Base-by-base conservation (phyloP, 1,140 invertebrate genomes). In the Bacillus rossius region DNA sequence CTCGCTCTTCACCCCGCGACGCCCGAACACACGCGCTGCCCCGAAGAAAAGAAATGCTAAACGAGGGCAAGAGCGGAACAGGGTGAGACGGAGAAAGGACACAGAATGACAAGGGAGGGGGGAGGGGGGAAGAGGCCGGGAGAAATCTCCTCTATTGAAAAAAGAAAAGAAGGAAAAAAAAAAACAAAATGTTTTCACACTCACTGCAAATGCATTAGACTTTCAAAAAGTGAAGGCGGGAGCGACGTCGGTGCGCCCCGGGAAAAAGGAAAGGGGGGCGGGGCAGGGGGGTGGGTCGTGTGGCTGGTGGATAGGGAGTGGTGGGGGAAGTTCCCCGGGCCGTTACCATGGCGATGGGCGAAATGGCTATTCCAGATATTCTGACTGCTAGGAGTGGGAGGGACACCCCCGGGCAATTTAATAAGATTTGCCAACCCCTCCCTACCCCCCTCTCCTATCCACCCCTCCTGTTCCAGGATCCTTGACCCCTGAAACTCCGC, bases 401-500 rank as follows among this genome's bases (percentile, higher is more conserved):
- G 59, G 55, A 49, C 34, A 47, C 41, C 62, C 61, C 62, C 61
- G 66, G 62, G 67, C 67, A 70, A 71, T 71, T 70, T 70, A 71
- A 70, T 69, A 71, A 71, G 68, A 71, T 69, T 70, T 70, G 62
- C 61, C 54, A 19, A 37, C 62, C 62, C 62, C 55, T 26, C 41
- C 38, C 54, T 54, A 40, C 14, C 51, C 43, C 55, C 54, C 55
- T 37, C 61, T 55, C 42, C 20, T 14, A 29, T 22, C 47, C 23
- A 23, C n/a, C 22, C 23, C 47, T 29, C 14, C 37, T 19, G 20
- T 22, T 40, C n/a, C 52, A 34, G n/a, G 14, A 16, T 10, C 40
- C 13, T 16, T 17, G 13, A 22, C 14, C 51, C 55, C 14, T 53
- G n/a, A 37, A n/a, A 14, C n/a, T 48, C 16, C 17, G 22, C 29